These are phyloP conservation scores for Maniola jurtina DNA, from an alignment of 1,140 invertebrate genomes.

Conservation along the genomic window DNA sequence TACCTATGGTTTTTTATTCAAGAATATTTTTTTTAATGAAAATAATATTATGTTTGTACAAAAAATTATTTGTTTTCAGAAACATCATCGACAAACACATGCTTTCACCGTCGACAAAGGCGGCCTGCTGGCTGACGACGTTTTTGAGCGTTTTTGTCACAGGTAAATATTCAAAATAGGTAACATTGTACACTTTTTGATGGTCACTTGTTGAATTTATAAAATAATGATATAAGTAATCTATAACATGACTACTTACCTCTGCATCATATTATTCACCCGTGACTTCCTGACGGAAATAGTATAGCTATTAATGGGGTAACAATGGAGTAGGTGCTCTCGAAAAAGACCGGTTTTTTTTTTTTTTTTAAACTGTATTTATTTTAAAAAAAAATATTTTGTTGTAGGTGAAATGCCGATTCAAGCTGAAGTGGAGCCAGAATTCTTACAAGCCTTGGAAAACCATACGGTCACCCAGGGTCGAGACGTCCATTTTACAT, in stretches of 20 bases:
- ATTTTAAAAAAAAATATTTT: background rate
- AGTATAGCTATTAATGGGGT: too few species aligned
- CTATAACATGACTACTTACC: too few species aligned
- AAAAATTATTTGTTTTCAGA: constrained; percentile 46
- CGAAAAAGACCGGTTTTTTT: too few species aligned
- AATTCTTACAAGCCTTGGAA: constrained; percentile 89
- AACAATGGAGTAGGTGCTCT: too few species aligned
- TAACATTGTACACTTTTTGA: too few species aligned
- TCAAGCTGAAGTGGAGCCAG: constrained; percentile 80
- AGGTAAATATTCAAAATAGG: constrained; percentile 50
- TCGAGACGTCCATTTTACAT: constrained; percentile 91
- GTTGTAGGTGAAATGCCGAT: constrained; percentile 68
- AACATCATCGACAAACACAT: constrained; percentile 59
- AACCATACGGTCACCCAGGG: constrained; percentile 94
- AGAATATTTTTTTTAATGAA: too few species aligned
- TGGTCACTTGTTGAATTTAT: too few species aligned
- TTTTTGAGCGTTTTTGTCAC: constrained; percentile 71
- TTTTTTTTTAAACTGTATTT: too few species aligned
- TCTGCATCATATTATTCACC: too few species aligned
- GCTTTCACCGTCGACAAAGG: constrained; percentile 65
- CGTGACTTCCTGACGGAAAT: too few species aligned
- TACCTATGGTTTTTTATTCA: too few species aligned
- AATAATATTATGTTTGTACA: background rate
- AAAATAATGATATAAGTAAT: too few species aligned
- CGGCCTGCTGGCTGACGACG: constrained; percentile 73